Percentiles rank a stretch among this genome's conserved stretches.
These are phyloP conservation scores for Archaeoteleia sp. DNA, from an alignment of 2,888 invertebrate genomes.

Conservation along the genomic window DNA sequence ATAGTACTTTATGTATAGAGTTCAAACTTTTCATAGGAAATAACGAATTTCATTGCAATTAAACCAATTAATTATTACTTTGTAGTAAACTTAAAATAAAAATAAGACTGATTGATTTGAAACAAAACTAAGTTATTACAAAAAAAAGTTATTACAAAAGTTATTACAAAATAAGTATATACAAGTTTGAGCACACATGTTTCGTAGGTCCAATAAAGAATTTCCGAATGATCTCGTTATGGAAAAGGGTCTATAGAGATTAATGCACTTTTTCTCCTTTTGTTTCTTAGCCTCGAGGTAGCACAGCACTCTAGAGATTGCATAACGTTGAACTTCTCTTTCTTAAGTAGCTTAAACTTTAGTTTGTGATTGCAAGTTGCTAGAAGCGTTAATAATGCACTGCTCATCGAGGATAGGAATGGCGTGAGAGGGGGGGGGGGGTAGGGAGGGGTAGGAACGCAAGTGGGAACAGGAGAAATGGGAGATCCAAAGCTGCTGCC, in stretches of 20 bases:
- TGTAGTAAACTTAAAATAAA: not conserved
- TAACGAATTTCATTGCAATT: too few relatives aligned
- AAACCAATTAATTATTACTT: too few relatives aligned
- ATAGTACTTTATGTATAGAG: not conserved
- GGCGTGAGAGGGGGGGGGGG: slow-evolving; percentile 8
- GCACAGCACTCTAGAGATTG: slow-evolving; percentile 18
- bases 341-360: slow-evolving; percentile 43
- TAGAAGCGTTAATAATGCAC: slow-evolving; percentile 38
- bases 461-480: not conserved
- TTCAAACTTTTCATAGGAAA: not conserved
- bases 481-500: slow-evolving; percentile 14
- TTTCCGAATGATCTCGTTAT: slow-evolving; percentile 18
- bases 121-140: not conserved
- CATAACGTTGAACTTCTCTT: slow-evolving; percentile 35
- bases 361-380: slow-evolving; percentile 39
- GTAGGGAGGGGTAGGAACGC: not conserved
- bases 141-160: not conserved
- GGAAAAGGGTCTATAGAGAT: slow-evolving; percentile 8
- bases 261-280: slow-evolving; percentile 17
- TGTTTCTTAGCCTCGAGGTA: slow-evolving; percentile 14
- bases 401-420: slow-evolving; percentile 38
- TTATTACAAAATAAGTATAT: too few relatives aligned
- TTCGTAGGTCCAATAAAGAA: slow-evolving; percentile 1
- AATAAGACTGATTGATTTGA: not conserved
- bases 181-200: slow-evolving; percentile 1